Evolutionary conservation across 2,888 invertebrate species (phyloP).

Genomic region (Drepana falcataria): DNA sequence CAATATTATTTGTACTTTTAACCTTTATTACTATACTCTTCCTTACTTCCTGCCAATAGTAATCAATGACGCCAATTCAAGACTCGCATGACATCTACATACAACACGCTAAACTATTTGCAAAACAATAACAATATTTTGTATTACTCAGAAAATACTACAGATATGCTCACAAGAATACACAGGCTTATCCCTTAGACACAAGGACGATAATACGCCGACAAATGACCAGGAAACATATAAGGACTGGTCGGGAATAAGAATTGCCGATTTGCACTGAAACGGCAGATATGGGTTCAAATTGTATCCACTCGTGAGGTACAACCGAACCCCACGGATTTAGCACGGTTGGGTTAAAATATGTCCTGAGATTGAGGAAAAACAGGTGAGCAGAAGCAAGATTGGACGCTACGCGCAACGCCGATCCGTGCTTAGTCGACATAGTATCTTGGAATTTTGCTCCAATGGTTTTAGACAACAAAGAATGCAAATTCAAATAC

Average conservation of each 20-base stretch:
- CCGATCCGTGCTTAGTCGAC: no score
- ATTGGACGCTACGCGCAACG: not conserved
- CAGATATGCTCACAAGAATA: not conserved
- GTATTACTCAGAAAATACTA: not conserved
- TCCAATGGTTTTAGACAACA: no score
- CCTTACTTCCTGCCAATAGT: not conserved
- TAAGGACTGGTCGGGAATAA: conserved; percentile 29
- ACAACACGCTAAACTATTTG: not conserved
- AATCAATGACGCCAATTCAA: not conserved
- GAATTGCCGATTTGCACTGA: conserved; percentile 34
- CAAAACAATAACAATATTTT: not conserved
- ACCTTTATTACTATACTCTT: no score
- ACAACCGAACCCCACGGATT: conserved; percentile 9
- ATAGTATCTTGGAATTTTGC: no score
- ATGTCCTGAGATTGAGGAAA: not conserved
- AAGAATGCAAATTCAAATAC: no score
- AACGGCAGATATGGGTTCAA: conserved; percentile 30
- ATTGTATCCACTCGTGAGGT: conserved; percentile 21
- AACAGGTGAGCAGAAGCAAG: not conserved
- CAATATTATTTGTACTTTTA: no score
- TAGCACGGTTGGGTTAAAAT: conserved; percentile 8
- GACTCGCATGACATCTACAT: not conserved
- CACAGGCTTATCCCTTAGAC: not conserved
- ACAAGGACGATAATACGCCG: conserved; percentile 13
- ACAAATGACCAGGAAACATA: conserved; percentile 18